Conservation (phyloP, 2,113 vertebrate genomes). For the Ahaetulla prasina region DNA sequence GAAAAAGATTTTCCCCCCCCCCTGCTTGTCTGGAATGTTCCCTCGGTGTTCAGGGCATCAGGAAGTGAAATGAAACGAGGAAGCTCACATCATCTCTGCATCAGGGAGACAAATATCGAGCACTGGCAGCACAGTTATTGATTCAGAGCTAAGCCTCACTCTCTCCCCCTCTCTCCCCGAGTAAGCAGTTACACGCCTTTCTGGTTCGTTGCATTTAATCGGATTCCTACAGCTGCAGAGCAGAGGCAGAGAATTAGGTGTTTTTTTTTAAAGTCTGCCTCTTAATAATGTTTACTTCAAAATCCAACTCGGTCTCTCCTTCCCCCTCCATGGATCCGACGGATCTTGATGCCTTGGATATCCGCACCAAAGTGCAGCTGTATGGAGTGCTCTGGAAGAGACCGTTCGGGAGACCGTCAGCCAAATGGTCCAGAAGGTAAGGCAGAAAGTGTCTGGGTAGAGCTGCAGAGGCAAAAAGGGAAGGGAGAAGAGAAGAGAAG, state of each 20-base stretch:
- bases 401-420: slow-evolving; percentile 87
- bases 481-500: neutral
- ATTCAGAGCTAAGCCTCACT: slow-evolving; percentile 53
- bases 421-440: slow-evolving; percentile 97
- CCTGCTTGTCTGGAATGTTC: slow-evolving; percentile 12
- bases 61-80: slow-evolving; percentile 34
- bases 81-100: slow-evolving; percentile 43
- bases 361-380: slow-evolving; percentile 97
- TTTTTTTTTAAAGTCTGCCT: neutral
- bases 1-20: slow-evolving; percentile 1
- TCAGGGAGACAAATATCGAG: slow-evolving; percentile 55
- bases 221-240: slow-evolving; percentile 47
- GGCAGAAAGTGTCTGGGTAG: neutral
- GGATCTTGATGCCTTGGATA: slow-evolving; percentile 84
- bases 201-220: slow-evolving; percentile 55
- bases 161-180: slow-evolving; percentile 18
- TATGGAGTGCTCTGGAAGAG: slow-evolving; percentile 95
- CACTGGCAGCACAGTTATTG: slow-evolving; percentile 59
- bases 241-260: slow-evolving; percentile 21
- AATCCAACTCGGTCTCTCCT: slow-evolving; percentile 73
- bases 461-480: accelerated
- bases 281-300: slow-evolving; percentile 75
- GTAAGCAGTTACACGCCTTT: slow-evolving; percentile 29
- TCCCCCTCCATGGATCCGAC: slow-evolving; percentile 90
- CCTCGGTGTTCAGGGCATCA: slow-evolving; percentile 42